Evolutionary conservation across 2,113 vertebrate species (phyloP).

Genomic region (Phaethon lepturus): DNA sequence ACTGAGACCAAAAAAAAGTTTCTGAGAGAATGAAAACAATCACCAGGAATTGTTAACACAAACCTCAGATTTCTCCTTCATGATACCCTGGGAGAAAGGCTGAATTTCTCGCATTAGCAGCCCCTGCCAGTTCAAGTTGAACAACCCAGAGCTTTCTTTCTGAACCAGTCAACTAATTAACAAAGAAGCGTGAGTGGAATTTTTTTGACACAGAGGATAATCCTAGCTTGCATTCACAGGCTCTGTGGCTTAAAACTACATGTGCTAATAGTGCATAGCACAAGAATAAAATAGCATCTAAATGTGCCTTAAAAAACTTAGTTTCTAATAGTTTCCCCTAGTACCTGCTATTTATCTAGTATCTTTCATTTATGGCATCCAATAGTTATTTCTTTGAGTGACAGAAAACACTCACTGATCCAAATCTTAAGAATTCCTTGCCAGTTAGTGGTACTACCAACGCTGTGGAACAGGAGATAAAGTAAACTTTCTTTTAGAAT

Average conservation of each 20-base stretch:
- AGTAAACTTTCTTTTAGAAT: neutral
- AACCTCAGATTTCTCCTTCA: neutral
- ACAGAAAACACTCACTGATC: neutral
- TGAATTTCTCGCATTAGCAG: neutral
- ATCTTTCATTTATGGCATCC: neutral
- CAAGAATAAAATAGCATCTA: neutral
- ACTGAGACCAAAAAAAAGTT: neutral
- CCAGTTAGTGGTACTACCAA: neutral
- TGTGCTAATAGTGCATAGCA: neutral
- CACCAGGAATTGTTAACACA: neutral
- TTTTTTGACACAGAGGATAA: slow-evolving; percentile 37
- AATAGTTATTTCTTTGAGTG: neutral
- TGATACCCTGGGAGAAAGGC: neutral
- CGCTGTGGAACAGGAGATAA: neutral
- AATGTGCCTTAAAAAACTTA: neutral
- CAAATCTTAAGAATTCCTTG: neutral
- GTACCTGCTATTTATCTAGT: neutral
- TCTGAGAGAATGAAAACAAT: neutral
- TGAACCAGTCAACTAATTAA: slow-evolving; percentile 18
- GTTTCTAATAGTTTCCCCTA: neutral
- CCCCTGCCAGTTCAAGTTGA: neutral
- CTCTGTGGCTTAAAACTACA: neutral
- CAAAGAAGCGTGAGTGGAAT: neutral
- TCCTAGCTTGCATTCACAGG: neutral
- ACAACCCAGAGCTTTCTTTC: neutral